phyloP scores from a whole-genome alignment of 2,113 vertebrate genomes.

The Hemiscyllium ocellatum region DNA sequence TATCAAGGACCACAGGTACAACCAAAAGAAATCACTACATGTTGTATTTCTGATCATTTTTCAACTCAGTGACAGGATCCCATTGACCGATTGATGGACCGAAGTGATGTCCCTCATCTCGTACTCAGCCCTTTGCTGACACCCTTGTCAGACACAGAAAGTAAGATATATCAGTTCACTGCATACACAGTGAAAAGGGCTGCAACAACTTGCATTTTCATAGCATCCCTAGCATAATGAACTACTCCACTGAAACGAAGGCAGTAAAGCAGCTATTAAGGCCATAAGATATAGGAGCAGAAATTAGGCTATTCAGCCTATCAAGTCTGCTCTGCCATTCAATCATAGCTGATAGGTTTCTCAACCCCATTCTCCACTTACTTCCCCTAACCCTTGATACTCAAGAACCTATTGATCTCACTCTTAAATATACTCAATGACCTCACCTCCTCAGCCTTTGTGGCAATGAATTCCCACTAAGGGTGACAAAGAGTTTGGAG shows the following conservation, averaged over 20 bases:
- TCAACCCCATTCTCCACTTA: no score
- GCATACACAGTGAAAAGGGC: background rate
- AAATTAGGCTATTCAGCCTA: no score
- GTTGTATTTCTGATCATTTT: background rate
- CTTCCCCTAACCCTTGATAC: no score
- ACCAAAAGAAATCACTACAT: background rate
- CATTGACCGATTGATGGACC: background rate
- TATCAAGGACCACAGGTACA: background rate
- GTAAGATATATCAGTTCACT: background rate
- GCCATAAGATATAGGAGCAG: no score
- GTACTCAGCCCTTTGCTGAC: background rate
- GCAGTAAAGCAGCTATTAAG: no score
- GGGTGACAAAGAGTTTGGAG: background rate
- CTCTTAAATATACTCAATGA: no score
- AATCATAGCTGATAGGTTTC: no score
- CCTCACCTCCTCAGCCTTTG: no score
- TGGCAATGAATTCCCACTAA: background rate
- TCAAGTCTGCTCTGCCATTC: no score
- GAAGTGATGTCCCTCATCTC: background rate
- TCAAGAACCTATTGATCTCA: no score
- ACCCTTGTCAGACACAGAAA: background rate
- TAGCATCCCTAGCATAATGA: background rate
- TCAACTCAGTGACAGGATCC: background rate
- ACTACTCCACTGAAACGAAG: background rate
- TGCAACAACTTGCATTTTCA: background rate